phyloP scores from a whole-genome alignment of 2,888 invertebrate genomes.

The Eristalis tenax region DNA sequence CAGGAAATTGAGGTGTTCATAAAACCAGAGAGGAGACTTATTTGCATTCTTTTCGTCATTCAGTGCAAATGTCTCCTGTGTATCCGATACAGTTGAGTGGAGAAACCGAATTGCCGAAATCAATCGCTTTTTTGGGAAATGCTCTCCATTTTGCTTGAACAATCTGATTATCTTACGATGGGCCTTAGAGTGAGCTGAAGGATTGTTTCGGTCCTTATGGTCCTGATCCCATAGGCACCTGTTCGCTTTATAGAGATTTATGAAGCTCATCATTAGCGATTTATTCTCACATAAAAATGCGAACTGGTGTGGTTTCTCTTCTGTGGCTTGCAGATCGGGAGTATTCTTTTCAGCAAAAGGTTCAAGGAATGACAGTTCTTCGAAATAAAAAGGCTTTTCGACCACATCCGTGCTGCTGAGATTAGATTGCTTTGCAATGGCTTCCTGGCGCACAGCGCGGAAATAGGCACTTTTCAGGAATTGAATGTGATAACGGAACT shows the following conservation, averaged over 20 bases:
- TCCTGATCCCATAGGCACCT: constrained; percentile 44
- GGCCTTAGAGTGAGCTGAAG: constrained; percentile 16
- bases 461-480: constrained; percentile 42
- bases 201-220: background rate
- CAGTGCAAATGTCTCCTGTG: constrained; percentile 10
- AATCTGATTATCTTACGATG: constrained; percentile 35
- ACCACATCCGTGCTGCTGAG: background rate
- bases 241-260: constrained; percentile 28
- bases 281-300: constrained; percentile 38
- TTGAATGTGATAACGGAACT: constrained; percentile 55
- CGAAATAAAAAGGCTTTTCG: constrained; percentile 34
- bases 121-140: constrained; percentile 44
- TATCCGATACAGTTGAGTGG: constrained; percentile 20
- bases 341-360: constrained; percentile 34
- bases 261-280: constrained; percentile 38
- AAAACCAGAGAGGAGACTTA: constrained; percentile 37
- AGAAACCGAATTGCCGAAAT: constrained; percentile 41
- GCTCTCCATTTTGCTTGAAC: constrained; percentile 35
- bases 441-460: constrained; percentile 41
- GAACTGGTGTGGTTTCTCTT: constrained; percentile 20
- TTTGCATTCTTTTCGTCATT: background rate
- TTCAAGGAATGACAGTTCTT: constrained; percentile 40
- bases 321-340: background rate
- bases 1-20: constrained; percentile 42
- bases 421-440: constrained; percentile 18